These are phyloP conservation scores for Myotis planiceps DNA, from an alignment of 2,797 vertebrate genomes.

Conservation along the genomic window DNA sequence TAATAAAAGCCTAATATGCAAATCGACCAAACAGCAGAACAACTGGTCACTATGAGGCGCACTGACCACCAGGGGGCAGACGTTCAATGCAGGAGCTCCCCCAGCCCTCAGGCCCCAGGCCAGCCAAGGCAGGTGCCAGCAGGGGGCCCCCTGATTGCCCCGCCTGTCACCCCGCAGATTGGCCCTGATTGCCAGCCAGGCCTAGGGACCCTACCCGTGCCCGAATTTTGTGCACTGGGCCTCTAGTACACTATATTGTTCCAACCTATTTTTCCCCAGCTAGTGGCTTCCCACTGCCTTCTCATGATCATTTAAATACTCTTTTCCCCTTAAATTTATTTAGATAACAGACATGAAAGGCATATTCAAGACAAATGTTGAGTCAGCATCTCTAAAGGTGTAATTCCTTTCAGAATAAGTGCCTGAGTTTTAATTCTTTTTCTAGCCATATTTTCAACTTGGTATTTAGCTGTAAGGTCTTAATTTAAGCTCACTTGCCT, in stretches of 20 bases:
- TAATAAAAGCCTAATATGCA: too few species aligned
- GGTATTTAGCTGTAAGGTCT: neutral
- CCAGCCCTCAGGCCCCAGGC: too few species aligned
- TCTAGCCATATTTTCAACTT: slow-evolving; percentile 6
- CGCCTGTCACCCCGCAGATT: too few species aligned
- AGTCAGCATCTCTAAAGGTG: neutral
- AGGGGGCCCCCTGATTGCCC: too few species aligned
- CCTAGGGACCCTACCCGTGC: too few species aligned
- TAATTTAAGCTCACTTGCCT: neutral
- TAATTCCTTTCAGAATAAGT: slow-evolving; percentile 10
- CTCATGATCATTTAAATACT: slow-evolving; percentile 17
- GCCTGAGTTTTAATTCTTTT: slow-evolving; percentile 4
- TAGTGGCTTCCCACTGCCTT: neutral
- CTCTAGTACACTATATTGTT: neutral
- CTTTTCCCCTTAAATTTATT: neutral
- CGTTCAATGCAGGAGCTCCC: too few species aligned
- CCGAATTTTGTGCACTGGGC: too few species aligned
- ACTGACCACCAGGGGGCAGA: too few species aligned
- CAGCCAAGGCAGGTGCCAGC: too few species aligned
- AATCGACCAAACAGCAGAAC: accelerated
- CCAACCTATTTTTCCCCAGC: neutral
- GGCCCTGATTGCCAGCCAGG: too few species aligned
- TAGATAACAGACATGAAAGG: neutral
- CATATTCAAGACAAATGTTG: slow-evolving; percentile 24
- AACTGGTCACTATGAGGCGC: too few species aligned